phyloP scores from a whole-genome alignment of 2,113 vertebrate genomes.

The Willisornis vidua region DNA sequence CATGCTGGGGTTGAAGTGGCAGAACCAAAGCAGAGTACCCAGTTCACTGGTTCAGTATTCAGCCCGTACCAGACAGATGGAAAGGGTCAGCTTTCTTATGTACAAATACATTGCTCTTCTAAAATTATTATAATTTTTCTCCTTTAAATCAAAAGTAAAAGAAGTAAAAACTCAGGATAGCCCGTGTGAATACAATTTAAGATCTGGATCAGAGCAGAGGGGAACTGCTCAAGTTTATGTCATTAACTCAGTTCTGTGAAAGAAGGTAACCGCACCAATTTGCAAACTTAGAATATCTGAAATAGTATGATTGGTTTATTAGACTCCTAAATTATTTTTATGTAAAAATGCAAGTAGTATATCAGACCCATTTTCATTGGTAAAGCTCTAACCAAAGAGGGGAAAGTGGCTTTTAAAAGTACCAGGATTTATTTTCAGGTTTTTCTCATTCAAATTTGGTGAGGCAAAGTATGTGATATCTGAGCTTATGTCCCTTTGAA shows the following conservation, averaged over 20 bases:
- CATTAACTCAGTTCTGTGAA: background rate
- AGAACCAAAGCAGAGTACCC: background rate
- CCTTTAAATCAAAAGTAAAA: background rate
- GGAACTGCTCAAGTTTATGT: background rate
- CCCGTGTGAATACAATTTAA: background rate
- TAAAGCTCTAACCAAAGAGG: background rate
- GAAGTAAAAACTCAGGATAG: background rate
- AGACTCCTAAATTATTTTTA: background rate
- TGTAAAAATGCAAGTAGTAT: background rate
- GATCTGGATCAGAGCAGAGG: background rate
- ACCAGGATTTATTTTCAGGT: background rate
- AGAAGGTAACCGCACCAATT: background rate
- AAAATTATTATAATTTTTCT: background rate
- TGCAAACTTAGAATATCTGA: background rate
- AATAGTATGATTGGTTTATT: background rate
- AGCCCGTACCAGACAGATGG: background rate
- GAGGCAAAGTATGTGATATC: background rate
- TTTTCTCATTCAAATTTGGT: slow-evolving; percentile 5
- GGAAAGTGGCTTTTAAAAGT: background rate
- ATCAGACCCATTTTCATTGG: background rate
- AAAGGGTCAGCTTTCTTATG: background rate
- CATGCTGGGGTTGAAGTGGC: background rate
- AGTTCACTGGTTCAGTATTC: background rate
- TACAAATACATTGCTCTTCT: background rate
- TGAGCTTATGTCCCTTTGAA: background rate